Conservation (phyloP, 2,797 vertebrate genomes). For the Melanotaenia boesemani region DNA sequence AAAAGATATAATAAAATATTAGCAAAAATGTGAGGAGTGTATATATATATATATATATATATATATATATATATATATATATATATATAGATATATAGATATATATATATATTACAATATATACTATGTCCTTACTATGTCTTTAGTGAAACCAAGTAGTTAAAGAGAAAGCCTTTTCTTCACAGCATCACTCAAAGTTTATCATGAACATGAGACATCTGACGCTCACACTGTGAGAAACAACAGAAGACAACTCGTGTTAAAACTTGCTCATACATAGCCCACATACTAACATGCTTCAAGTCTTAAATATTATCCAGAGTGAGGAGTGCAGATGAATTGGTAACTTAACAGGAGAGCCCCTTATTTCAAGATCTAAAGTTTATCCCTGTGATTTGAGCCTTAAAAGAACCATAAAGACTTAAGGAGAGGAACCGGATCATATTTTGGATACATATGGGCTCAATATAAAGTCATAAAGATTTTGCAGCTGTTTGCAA, state of each 20-base stretch:
- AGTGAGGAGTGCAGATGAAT: constrained; percentile 18
- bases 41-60: no score
- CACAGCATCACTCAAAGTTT: not conserved
- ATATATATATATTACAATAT: no score
- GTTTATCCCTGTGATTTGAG: constrained; percentile 45
- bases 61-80: no score
- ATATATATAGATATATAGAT: no score
- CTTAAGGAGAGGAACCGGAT: constrained; percentile 13
- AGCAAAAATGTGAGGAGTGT: no score
- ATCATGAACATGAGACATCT: constrained; percentile 2
- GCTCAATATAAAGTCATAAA: no score
- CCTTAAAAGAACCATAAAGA: constrained; percentile 28
- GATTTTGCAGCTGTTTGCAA: no score
- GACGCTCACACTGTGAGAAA: not conserved
- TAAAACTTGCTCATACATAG: not conserved
- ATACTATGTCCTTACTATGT: not conserved
- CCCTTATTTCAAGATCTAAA: constrained; percentile 40
- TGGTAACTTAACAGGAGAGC: constrained; percentile 34
- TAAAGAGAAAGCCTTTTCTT: not conserved
- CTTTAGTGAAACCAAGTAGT: not conserved
- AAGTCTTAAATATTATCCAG: constrained; percentile 1
- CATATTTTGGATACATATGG: constrained; percentile 11
- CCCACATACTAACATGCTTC: constrained; percentile 2
- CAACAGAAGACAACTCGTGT: not conserved
- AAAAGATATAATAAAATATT: no score